Evolutionary conservation across 1,140 invertebrate genomes (phyloP).

Genomic region (Macrobrachium rosenbergii): DNA sequence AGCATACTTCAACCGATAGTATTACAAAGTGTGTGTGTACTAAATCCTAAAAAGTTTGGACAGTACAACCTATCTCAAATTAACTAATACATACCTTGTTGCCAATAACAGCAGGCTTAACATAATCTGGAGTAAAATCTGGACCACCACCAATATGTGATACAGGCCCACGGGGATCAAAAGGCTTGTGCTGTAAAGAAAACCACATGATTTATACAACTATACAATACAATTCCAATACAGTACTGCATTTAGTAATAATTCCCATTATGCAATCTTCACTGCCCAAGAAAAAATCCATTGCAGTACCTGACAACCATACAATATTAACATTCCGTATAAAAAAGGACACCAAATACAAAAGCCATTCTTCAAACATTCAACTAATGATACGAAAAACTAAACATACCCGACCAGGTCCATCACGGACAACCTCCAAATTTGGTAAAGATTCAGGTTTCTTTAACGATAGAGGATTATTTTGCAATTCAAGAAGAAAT

Average conservation of each 20-base stretch:
- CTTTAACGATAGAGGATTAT: conserved; percentile 76
- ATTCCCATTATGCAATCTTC: background rate
- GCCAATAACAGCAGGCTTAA: conserved; percentile 41
- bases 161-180: conserved; percentile 28
- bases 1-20: no score
- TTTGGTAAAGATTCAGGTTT: conserved; percentile 80
- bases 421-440: conserved; percentile 73
- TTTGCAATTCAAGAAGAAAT: conserved; percentile 72
- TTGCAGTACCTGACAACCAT: conserved; percentile 44
- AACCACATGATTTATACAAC: background rate
- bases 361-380: background rate
- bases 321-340: background rate
- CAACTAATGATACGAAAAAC: background rate
- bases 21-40: no score
- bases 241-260: background rate
- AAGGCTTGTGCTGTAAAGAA: conserved; percentile 21
- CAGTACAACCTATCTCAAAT: background rate
- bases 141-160: conserved; percentile 40
- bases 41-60: background rate
- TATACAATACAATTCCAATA: background rate
- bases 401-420: conserved; percentile 68
- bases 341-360: background rate
- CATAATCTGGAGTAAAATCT: conserved; percentile 55
- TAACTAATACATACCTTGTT: conserved; percentile 21
- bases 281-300: background rate